These are phyloP conservation scores for Caranx ignobilis DNA, from an alignment of 2,113 vertebrate species.

Conservation along the genomic window DNA sequence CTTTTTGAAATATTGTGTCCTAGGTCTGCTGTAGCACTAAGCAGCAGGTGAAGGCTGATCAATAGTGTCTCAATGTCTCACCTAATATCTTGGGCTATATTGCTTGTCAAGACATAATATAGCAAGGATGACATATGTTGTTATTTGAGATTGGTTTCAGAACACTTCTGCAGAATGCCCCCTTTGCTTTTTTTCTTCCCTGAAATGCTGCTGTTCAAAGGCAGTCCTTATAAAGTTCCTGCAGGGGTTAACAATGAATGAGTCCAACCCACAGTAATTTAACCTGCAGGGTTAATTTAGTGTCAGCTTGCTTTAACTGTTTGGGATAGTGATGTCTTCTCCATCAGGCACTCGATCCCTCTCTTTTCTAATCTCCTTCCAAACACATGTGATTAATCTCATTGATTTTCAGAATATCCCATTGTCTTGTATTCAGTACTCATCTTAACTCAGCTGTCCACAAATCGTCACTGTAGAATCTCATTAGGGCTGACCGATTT, in stretches of 20 bases:
- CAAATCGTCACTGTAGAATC: background rate
- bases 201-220: background rate
- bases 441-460: constrained; percentile 16
- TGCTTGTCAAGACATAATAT: constrained; percentile 9
- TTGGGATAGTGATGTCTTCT: constrained; percentile 3
- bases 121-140: constrained; percentile 5
- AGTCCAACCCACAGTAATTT: constrained; percentile 34
- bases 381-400: constrained; percentile 19
- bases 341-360: constrained; percentile 31
- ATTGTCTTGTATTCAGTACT: background rate
- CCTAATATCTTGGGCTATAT: constrained; percentile 3
- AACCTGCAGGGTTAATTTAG: constrained; percentile 44
- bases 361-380: constrained; percentile 6
- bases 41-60: constrained; percentile 30
- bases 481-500: background rate
- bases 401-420: background rate
- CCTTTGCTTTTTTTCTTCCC: background rate
- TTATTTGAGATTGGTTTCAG: constrained; percentile 14
- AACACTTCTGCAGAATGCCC: background rate
- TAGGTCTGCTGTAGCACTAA: background rate
- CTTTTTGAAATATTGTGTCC: background rate
- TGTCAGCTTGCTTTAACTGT: constrained; percentile 54
- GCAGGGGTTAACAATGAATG: constrained; percentile 6
- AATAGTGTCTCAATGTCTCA: constrained; percentile 10
- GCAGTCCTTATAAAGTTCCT: constrained; percentile 25